These are phyloP conservation scores for Zosterops hypoxanthus DNA, from an alignment of 2,113 vertebrate species.

Conservation along the genomic window DNA sequence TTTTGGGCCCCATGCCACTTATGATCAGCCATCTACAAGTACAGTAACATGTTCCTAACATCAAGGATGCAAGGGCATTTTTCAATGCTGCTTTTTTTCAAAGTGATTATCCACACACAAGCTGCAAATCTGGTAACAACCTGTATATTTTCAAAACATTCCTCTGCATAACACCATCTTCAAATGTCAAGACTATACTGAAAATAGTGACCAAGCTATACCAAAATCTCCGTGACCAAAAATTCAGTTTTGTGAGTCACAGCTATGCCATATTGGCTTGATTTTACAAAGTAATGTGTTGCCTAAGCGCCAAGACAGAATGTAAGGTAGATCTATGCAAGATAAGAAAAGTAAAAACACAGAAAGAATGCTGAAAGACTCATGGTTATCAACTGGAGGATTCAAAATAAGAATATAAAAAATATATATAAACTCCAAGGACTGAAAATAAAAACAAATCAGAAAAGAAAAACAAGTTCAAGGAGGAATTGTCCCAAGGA, in stretches of 20 bases:
- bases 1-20: background rate
- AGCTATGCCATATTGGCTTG: background rate
- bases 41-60: background rate
- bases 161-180: background rate
- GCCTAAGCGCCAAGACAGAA: background rate
- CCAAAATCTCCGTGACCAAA: background rate
- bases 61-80: background rate
- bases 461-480: background rate
- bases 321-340: background rate
- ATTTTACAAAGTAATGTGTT: background rate
- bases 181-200: background rate
- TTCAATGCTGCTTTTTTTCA: background rate
- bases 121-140: background rate
- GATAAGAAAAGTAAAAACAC: background rate
- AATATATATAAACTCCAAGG: background rate
- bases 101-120: background rate
- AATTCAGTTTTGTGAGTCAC: background rate
- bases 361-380: background rate
- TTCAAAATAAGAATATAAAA: background rate
- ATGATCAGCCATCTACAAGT: background rate
- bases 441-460: background rate
- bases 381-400: background rate
- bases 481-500: background rate
- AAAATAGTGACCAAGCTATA: too few species aligned
- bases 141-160: background rate